Conservation (phyloP, 2,888 invertebrate species). For the Ophion costatus region DNA sequence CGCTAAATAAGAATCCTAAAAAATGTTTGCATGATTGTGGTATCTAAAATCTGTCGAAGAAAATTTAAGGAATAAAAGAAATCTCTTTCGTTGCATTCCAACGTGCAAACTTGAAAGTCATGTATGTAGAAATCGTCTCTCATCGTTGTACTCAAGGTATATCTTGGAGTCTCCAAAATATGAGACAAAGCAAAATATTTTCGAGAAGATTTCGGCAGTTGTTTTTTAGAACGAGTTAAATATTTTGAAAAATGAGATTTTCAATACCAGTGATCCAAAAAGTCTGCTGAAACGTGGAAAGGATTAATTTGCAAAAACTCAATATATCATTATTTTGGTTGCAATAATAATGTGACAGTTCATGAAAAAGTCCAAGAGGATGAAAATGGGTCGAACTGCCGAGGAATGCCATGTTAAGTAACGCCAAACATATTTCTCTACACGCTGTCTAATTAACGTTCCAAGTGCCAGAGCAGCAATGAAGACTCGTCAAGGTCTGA, state of each 20-base stretch:
- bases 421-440: background rate
- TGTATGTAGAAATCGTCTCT: too few relatives aligned
- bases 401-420: background rate
- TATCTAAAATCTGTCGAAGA: too few relatives aligned
- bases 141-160: too few relatives aligned
- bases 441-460: constrained; percentile 6
- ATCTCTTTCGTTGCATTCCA: too few relatives aligned
- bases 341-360: background rate
- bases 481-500: constrained; percentile 33
- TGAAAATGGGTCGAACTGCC: background rate
- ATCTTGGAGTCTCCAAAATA: too few relatives aligned
- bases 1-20: too few relatives aligned
- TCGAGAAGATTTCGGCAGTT: too few relatives aligned
- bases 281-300: background rate
- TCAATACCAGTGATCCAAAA: background rate
- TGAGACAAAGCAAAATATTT: too few relatives aligned
- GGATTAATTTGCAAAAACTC: background rate
- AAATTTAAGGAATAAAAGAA: too few relatives aligned
- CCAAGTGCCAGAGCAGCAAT: background rate
- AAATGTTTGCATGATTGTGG: too few relatives aligned
- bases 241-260: background rate
- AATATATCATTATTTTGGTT: background rate
- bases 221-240: too few relatives aligned
- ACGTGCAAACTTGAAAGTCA: too few relatives aligned
- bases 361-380: background rate